phyloP scores from a whole-genome alignment of 1,140 invertebrate genomes.

The Chionoecetes opilio region DNA sequence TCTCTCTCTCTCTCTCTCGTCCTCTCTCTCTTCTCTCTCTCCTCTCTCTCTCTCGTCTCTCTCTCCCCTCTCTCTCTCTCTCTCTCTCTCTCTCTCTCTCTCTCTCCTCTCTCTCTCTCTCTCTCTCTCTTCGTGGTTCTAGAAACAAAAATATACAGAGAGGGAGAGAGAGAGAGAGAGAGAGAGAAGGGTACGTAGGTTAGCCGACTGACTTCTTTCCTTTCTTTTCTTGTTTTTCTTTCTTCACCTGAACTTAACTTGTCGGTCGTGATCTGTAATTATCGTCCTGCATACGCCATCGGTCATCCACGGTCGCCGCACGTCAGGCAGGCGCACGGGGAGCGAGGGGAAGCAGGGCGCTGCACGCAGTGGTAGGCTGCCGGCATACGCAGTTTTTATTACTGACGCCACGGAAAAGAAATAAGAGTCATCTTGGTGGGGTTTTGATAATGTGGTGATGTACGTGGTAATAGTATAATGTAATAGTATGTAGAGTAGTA shows the following conservation, averaged over 20 bases:
- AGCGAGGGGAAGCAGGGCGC: not conserved
- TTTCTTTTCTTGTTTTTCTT: no score
- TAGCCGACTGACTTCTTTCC: no score
- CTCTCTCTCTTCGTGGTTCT: not conserved
- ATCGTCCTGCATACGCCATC: not conserved
- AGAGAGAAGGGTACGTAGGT: not conserved
- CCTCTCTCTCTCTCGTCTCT: no score
- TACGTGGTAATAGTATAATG: no score
- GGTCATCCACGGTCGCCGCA: not conserved
- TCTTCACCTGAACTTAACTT: not conserved
- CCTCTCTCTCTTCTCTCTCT: not conserved
- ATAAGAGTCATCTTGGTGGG: no score
- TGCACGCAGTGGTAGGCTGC: no score
- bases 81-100: slow-evolving; percentile 37
- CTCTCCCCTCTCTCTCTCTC: not conserved
- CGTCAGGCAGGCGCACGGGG: not conserved
- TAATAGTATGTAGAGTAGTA: no score
- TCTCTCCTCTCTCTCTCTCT: slow-evolving; percentile 18
- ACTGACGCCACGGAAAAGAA: no score
- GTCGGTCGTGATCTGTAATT: not conserved
- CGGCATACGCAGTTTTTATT: no score
- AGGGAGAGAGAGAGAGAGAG: slow-evolving; percentile 33
- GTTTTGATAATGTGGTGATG: no score
- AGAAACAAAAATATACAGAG: not conserved
- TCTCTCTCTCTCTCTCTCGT: not conserved